Evolutionary conservation across 2,888 invertebrate genomes (phyloP).

Genomic region (Campoplex capitator): DNA sequence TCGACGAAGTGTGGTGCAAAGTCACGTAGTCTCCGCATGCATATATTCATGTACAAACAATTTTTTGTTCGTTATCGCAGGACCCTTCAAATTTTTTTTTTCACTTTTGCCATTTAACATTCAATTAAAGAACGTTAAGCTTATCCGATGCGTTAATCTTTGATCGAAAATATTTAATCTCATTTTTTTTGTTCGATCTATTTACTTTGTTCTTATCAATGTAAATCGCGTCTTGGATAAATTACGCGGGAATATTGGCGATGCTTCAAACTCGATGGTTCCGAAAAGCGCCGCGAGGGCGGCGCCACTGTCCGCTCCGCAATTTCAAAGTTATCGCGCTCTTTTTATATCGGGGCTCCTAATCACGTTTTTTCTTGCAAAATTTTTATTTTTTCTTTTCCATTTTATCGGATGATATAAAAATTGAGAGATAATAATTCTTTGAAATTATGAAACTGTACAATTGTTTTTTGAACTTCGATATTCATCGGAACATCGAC

Average conservation of each 20-base stretch:
- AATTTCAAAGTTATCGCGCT: not conserved
- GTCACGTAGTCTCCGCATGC: slow-evolving; percentile 2
- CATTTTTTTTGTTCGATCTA: not conserved
- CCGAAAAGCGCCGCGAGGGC: not conserved
- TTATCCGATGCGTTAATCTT: not conserved
- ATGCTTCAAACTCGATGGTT: not conserved
- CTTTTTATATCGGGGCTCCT: not conserved
- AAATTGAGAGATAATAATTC: not conserved
- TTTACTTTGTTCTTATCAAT: not conserved
- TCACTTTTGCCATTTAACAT: not conserved
- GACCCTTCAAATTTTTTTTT: not conserved
- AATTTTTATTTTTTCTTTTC: not conserved
- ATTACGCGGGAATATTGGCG: slow-evolving; percentile 10
- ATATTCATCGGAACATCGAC: too few species aligned
- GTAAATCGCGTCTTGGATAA: not conserved
- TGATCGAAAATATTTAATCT: not conserved
- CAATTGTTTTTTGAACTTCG: too few species aligned
- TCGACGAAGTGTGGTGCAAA: not conserved
- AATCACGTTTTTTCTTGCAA: not conserved
- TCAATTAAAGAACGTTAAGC: not conserved
- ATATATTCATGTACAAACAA: not conserved
- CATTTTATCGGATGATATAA: not conserved
- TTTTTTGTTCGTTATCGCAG: not conserved
- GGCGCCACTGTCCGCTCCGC: not conserved
- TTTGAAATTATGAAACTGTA: not conserved